Base-by-base conservation (phyloP, 2,797 vertebrate species). In the Alca torda region DNA sequence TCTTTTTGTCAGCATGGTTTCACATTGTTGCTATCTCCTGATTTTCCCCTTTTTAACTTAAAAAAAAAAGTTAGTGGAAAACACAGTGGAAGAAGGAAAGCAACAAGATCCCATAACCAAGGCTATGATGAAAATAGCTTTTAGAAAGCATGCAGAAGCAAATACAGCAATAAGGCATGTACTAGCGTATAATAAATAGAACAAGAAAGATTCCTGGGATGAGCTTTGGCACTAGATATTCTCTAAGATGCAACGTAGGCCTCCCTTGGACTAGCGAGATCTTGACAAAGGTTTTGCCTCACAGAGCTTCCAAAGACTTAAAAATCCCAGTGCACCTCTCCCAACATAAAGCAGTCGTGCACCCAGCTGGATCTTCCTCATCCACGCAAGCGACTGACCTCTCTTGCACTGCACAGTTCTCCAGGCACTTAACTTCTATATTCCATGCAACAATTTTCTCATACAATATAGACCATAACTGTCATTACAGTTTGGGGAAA, bases 331-430 rank as follows among this genome's bases (percentile, higher is more conserved):
- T 7, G 17, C 25, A 50, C 2, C 11, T 45, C 4, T 79, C 31
- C 46, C 6, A 7, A 41, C 33, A 75, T 39, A 86, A 86, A 46
- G 7, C 13, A 54, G 39, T 2, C 1, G 10, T 8, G 11, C 12
- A 46, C 10, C 18, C 53, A 70, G 35, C 35, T 46, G 53, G 43
- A 54, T 43, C 21, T 43, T 63, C 50, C 33, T 68, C n/a, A 25
- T 0, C 0, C 9, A 16, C 0, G 1, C 35, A 48, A 35, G 13
- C 43, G 54, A 56, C 3, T 7, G 28, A 53, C 1, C 16, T 19
- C 11, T 45, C 30, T 50, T 21, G 31, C 4, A 1, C 5, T 0
- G 31, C 17, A 15, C 37, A 25, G 56, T 3, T 67, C 37, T 81
- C 64, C 41, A 26, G 18, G 30, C 15, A 70, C 37, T 30, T 24